Percentiles rank a stretch among this genome's conserved stretches.
phyloP scores from a whole-genome alignment of 2,888 invertebrate species.

The Norana najaformis region DNA sequence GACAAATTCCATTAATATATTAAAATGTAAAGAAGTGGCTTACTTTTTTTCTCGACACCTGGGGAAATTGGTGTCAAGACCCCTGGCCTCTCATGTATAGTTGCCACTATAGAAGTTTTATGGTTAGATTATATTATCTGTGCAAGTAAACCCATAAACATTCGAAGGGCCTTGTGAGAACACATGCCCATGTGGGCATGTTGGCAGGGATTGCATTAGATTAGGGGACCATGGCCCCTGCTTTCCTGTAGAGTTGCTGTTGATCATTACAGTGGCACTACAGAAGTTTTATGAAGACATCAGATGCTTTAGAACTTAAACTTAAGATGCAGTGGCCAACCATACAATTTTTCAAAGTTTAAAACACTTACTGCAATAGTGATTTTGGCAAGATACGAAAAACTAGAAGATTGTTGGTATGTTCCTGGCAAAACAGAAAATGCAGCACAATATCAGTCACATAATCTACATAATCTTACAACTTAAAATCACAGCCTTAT shows the following conservation, averaged over 20 bases:
- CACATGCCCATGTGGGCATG: no score
- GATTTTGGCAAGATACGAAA: conserved; percentile 50
- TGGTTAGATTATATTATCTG: no score
- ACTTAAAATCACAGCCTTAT: neutral
- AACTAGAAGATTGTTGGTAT: conserved; percentile 48
- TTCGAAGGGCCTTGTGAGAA: no score
- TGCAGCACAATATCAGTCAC: neutral
- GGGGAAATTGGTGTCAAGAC: no score
- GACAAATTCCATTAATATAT: no score
- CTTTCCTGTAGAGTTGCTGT: neutral
- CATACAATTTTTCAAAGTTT: neutral
- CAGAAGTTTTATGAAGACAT: neutral
- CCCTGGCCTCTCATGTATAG: no score
- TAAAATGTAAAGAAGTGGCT: no score
- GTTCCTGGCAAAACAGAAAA: conserved; percentile 45
- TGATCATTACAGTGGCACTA: neutral
- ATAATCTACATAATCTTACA: neutral
- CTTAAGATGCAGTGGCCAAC: conserved; percentile 42
- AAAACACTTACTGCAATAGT: conserved; percentile 44
- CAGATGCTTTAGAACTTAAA: neutral
- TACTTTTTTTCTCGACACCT: no score
- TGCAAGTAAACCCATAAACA: no score
- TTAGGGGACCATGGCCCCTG: neutral
- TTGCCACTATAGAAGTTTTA: no score
- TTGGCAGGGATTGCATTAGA: no score